phyloP scores from a whole-genome alignment of 2,113 vertebrate species.

The Rhynchomys soricoides region DNA sequence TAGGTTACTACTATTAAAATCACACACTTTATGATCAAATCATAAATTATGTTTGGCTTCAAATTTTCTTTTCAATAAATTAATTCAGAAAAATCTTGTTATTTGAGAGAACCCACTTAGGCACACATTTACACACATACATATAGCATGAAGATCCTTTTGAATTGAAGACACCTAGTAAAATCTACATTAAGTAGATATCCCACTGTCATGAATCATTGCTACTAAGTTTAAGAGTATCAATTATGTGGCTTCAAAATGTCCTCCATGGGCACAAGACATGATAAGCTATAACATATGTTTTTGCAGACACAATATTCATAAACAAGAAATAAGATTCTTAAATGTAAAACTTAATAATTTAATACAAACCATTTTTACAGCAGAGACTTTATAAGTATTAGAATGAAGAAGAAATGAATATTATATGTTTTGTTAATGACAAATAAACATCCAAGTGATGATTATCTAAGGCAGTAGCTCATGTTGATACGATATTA shows the following conservation, averaged over 20 bases:
- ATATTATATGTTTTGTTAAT: not conserved
- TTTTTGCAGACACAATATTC: not conserved
- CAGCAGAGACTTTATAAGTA: fast-evolving
- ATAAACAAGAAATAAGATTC: not conserved
- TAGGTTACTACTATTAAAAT: not conserved
- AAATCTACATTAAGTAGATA: not conserved
- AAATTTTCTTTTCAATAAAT: not conserved
- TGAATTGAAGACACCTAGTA: not conserved
- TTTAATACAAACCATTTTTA: not conserved
- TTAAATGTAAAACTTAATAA: not conserved
- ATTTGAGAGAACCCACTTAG: not conserved
- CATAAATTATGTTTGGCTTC: not conserved
- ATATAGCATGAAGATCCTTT: not conserved
- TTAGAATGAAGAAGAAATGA: not conserved
- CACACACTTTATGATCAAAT: not conserved
- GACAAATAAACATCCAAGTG: fast-evolving
- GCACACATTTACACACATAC: too few species aligned
- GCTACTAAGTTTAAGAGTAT: not conserved
- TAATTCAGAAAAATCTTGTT: not conserved
- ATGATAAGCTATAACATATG: too few species aligned
- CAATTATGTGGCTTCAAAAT: not conserved
- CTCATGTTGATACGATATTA: not conserved
- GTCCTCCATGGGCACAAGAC: too few species aligned
- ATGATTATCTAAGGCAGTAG: not conserved
- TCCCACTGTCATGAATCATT: not conserved